Base-by-base conservation (phyloP, 2,113 vertebrate genomes). In the Alaudala cheleensis region DNA sequence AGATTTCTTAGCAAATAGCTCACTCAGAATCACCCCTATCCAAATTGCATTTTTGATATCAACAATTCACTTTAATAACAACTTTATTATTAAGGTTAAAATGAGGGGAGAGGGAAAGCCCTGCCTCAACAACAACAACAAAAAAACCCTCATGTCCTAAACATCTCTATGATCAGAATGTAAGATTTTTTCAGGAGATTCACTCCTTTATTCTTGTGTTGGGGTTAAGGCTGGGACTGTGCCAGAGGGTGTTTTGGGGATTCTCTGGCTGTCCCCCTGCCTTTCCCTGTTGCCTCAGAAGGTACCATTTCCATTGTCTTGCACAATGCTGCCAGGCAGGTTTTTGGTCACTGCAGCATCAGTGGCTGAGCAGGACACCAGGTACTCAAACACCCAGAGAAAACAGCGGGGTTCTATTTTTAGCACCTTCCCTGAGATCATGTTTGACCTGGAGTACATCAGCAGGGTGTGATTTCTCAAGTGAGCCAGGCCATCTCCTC, bases 191-290 rank as follows among this genome's bases (percentile, higher is more conserved):
- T 12, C 25, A 25, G 49, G 50, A 74, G 39, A 45, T 62, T 62
- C 21, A 23, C 7, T 54, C 37, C 20, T 57, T 86, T 50, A 16
- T 17, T 86, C 53, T 56, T 66, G 2, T 15, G 23, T 13, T 39
- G 21, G 40, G 51, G 20, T 28, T 47, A 15, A 18, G 65, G 20
- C 49, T 44, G 28, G 23, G 34, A 10, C 26, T 34, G 37, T 44
- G 39, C 16, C 1, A 1, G 33, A 18, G 31, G 24, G 9, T 14
- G 19, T 1, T 87, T 40, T 0, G 5, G 23, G 44, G 33, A 5
- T 73, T 78, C 78, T 74, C 40, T 91, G 56, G 15, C 31, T 44
- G 7, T 9, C 40, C 13, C 34, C 42, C 42, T 7, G 42, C 26
- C 57, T 73, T 69, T 25, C 34, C 42, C 21, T 54, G 71, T 28